These are phyloP conservation scores for Cyprinodon diabolis DNA, from an alignment of 2,797 vertebrate species.

Conservation along the genomic window DNA sequence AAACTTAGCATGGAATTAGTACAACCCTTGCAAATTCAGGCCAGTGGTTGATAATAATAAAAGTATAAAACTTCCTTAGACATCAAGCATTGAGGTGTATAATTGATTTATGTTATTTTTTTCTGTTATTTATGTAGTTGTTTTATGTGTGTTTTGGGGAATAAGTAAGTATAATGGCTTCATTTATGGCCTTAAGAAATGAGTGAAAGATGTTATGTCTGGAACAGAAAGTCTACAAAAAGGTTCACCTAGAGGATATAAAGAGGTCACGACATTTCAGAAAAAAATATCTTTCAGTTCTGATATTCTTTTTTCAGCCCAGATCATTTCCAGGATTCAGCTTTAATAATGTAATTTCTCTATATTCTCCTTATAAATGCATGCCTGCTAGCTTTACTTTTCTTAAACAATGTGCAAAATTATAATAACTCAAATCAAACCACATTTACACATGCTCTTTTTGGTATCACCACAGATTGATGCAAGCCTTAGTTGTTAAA, in stretches of 20 bases:
- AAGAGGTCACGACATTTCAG: not conserved
- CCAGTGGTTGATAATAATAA: too few relatives aligned
- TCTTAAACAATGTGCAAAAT: not conserved
- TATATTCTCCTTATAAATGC: not conserved
- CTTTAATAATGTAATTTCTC: not conserved
- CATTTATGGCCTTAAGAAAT: not conserved
- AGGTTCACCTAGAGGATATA: not conserved
- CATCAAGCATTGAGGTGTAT: too few relatives aligned
- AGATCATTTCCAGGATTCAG: not conserved
- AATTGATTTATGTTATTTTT: too few relatives aligned
- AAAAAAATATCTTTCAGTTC: not conserved
- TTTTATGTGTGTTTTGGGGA: not conserved
- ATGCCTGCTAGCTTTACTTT: not conserved
- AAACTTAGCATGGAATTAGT: too few relatives aligned
- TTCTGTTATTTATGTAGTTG: not conserved
- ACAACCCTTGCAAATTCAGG: too few relatives aligned
- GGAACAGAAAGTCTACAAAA: not conserved
- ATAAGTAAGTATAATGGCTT: not conserved
- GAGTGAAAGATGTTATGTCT: not conserved
- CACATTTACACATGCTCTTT: not conserved
- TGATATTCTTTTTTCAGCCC: not conserved
- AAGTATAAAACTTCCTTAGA: too few relatives aligned
- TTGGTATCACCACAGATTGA: not conserved
- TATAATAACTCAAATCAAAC: not conserved
- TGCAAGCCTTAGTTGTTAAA: not conserved